phyloP scores from a whole-genome alignment of 1,140 invertebrate genomes.

The Zaprionus taronus region DNA sequence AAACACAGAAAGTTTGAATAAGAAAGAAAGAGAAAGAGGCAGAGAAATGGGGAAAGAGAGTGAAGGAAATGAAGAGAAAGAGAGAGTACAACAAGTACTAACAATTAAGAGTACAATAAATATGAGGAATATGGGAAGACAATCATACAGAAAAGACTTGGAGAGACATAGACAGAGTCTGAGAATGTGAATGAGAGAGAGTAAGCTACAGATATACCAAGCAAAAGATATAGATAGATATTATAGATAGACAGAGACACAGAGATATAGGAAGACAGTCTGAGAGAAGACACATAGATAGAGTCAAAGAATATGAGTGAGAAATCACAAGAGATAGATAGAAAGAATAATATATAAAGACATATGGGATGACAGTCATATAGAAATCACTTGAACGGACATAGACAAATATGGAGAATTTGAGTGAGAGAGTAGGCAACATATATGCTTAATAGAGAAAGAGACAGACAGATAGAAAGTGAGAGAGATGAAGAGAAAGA shows the following conservation, averaged over 20 bases:
- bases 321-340: background rate
- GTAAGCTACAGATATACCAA: background rate
- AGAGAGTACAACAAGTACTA: background rate
- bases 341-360: background rate
- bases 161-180: background rate
- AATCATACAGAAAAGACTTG: background rate
- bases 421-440: too few species aligned
- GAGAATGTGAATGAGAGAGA: background rate
- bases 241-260: background rate
- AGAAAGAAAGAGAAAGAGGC: background rate
- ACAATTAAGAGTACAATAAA: background rate
- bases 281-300: background rate
- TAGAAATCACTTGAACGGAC: rapidly evolving
- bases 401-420: too few species aligned
- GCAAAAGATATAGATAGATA: background rate
- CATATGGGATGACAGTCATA: too few species aligned
- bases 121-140: background rate
- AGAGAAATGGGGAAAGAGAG: background rate
- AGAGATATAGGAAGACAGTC: background rate
- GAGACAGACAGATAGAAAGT: background rate
- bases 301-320: too few species aligned
- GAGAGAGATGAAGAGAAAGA: background rate
- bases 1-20: background rate
- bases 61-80: background rate
- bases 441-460: too few species aligned